Base-by-base conservation (phyloP, 1,140 invertebrate species). In the Periplaneta americana region DNA sequence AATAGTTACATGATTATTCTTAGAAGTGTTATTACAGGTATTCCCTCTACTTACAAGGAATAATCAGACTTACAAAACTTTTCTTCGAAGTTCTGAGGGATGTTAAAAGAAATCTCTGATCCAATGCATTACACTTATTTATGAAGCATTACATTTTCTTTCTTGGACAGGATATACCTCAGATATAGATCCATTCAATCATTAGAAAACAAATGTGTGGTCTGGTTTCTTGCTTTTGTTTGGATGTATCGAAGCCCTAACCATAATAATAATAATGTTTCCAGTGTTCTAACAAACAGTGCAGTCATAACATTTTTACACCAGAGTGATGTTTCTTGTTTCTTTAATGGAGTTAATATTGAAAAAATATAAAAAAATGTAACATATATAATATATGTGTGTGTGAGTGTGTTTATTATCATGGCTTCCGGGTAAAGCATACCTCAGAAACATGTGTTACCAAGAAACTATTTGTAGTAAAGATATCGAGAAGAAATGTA, bases 401-500 rank as follows among this genome's bases (percentile, higher is more conserved):
- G 76, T 78, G 76, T 78, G 34, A 36, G 8, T 34, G 76, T 78
- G 76, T 34, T 78, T 36, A 37, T 36, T 34, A 78, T 36, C 34
- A 28, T 36, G 34, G 76, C 76, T 78, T 78, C 76, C 34, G 76
- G 76, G 35, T 78, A 78, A 78, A 36, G 76, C 31, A 34, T 78
- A 36, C 76, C 76, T 78, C 34, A 78, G 36, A 78, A 78, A 34
- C 17, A n/a, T 78, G 48, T 66, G 48, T 66, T 66, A 66, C 48
- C 1, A 66, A 28, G 13, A 28, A 66, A 66, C n/a, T 66, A 4
- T n/a, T n/a, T n/a, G 48, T 66, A n/a, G 22, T 6, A 66, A 2
- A n/a, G 22, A 28, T 8, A 0, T 28, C 10, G 48, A n/a, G 39
- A 66, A 11, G 48, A 28, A 18, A 48, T 17, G 39, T 48, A 48